Conservation (phyloP, 1,140 invertebrate genomes). For the Macrotrachela quadricornifera region DNA sequence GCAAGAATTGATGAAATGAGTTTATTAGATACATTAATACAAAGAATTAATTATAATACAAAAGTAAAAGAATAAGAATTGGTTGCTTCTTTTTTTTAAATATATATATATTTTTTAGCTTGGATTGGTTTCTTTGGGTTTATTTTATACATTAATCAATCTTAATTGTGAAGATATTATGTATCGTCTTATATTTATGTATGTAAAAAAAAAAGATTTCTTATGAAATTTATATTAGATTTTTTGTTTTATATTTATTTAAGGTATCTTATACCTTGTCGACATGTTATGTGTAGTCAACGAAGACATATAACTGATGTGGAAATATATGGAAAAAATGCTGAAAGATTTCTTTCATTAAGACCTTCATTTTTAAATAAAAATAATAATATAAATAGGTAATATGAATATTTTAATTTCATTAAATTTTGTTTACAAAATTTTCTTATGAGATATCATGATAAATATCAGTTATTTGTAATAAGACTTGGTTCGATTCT, state of each 20-base stretch:
- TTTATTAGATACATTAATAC: constrained; percentile 28
- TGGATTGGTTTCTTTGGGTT: constrained; percentile 61
- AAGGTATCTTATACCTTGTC: constrained; percentile 3
- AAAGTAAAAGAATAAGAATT: constrained; percentile 15
- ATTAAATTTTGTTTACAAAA: no score
- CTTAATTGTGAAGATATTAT: constrained; percentile 91
- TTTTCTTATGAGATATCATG: no score
- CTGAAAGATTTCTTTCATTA: constrained; percentile 3
- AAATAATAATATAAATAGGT: not conserved
- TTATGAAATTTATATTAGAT: not conserved
- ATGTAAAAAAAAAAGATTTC: no score
- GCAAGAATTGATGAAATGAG: constrained; percentile 51
- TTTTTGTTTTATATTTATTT: not conserved
- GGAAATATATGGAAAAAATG: constrained; percentile 2
- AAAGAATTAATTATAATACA: constrained; percentile 22
- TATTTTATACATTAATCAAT: constrained; percentile 71
- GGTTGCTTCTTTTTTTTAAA: not conserved
- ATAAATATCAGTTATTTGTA: no score
- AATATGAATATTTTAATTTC: not conserved
- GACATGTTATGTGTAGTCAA: constrained; percentile 8
- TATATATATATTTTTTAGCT: constrained; percentile 39
- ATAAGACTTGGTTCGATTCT: no score
- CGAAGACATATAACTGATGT: not conserved
- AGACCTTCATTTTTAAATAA: constrained; percentile 1
- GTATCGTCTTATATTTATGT: constrained; percentile 65